phyloP scores from a whole-genome alignment of 1,140 invertebrate species.

The Tribolium madens region DNA sequence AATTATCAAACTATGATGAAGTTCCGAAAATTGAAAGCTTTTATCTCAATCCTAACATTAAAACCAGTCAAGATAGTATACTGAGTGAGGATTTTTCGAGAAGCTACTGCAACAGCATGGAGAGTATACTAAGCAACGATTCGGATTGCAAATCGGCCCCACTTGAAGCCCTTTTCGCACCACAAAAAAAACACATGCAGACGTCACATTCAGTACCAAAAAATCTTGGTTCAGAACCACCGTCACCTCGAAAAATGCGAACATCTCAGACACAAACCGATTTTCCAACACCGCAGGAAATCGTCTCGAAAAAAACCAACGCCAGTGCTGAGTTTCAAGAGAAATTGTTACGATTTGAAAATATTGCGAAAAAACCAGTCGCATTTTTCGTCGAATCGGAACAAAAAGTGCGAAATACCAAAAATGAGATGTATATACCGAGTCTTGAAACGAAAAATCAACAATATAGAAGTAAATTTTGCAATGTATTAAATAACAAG shows the following conservation, averaged over 20 bases:
- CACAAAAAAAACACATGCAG: slow-evolving; percentile 42
- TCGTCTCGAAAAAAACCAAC: slow-evolving; percentile 59
- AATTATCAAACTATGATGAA: slow-evolving; percentile 71
- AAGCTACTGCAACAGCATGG: slow-evolving; percentile 79
- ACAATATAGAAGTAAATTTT: slow-evolving; percentile 69
- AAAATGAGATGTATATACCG: slow-evolving; percentile 68
- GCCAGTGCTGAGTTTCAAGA: slow-evolving; percentile 63
- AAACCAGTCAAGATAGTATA: slow-evolving; percentile 81
- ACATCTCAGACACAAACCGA: slow-evolving; percentile 63
- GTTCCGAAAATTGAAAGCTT: slow-evolving; percentile 71
- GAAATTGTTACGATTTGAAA: slow-evolving; percentile 63
- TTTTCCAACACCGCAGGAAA: slow-evolving; percentile 61
- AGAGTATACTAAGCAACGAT: slow-evolving; percentile 83
- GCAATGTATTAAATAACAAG: slow-evolving; percentile 64
- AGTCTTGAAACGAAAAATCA: slow-evolving; percentile 67
- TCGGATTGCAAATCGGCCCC: slow-evolving; percentile 82
- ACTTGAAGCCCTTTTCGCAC: slow-evolving; percentile 75
- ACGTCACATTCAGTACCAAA: slow-evolving; percentile 55
- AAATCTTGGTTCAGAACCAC: slow-evolving; percentile 48
- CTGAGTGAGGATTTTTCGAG: slow-evolving; percentile 73
- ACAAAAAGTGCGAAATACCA: slow-evolving; percentile 63
- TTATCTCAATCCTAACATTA: slow-evolving; percentile 71
- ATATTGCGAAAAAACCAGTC: slow-evolving; percentile 61
- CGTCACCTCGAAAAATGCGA: neutral
- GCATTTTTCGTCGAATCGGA: slow-evolving; percentile 70